Evolutionary conservation across 2,888 invertebrate species (phyloP).

Genomic region (Nomada goodeniana): DNA sequence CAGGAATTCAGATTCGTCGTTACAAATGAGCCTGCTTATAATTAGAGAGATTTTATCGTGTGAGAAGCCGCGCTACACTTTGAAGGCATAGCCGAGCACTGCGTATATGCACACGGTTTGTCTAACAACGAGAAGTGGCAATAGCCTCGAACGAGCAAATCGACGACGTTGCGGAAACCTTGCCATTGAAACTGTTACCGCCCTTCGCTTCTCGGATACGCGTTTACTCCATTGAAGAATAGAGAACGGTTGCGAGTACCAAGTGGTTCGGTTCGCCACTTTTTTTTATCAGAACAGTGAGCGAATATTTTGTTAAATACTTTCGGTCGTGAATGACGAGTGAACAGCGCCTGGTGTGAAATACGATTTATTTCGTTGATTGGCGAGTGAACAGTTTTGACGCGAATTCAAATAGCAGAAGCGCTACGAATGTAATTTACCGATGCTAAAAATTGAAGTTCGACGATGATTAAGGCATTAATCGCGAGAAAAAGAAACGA

Average conservation of each 20-base stretch:
- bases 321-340: no score
- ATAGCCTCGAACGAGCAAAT: conserved; percentile 65
- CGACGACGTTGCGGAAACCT: conserved; percentile 71
- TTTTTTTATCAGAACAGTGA: not conserved
- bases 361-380: no score
- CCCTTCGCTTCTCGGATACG: conserved; percentile 18
- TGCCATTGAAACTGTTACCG: conserved; percentile 71
- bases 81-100: conserved; percentile 30
- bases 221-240: conserved; percentile 1
- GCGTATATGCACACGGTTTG: conserved; percentile 69
- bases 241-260: not conserved
- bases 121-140: conserved; percentile 73
- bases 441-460: no score
- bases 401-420: no score
- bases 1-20: conserved; percentile 80
- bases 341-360: no score
- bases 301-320: no score
- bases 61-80: conserved; percentile 76
- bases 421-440: no score
- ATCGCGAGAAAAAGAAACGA: no score
- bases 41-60: conserved; percentile 81
- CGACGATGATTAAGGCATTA: no score
- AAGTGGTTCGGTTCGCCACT: not conserved
- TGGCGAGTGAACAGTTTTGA: no score
- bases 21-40: conserved; percentile 81